Percentiles rank a stretch among this genome's conserved stretches.
Conservation (phyloP, 1,140 invertebrate species). For the Drosophila pallidifrons region DNA sequence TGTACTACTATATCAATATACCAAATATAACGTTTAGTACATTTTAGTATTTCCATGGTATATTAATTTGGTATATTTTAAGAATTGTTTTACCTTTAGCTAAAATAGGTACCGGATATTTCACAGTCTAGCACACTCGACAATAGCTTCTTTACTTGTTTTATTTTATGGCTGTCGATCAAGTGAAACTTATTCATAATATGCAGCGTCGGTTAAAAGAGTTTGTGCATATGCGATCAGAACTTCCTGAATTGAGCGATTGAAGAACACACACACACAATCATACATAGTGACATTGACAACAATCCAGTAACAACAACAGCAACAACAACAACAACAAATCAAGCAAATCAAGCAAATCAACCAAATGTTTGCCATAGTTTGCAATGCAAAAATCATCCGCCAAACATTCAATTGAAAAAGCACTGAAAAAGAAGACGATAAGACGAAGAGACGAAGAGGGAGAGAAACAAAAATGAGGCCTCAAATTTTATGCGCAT, state of each 20-base stretch:
- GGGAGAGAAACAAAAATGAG: constrained; percentile 30
- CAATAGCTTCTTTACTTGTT: too few species aligned
- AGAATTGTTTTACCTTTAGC: too few species aligned
- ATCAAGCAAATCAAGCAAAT: too few species aligned
- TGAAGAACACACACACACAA: constrained; percentile 2
- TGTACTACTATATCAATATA: too few species aligned
- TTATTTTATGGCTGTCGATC: not conserved
- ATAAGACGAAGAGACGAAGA: not conserved
- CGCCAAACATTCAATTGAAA: constrained; percentile 44
- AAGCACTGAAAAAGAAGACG: not conserved
- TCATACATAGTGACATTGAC: constrained; percentile 46
- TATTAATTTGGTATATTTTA: too few species aligned
- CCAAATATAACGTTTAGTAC: too few species aligned
- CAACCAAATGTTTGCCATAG: constrained; percentile 55
- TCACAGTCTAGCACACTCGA: too few species aligned
- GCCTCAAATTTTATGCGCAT: constrained; percentile 60
- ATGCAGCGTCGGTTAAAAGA: constrained; percentile 26
- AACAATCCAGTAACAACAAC: not conserved
- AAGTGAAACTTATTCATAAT: constrained; percentile 48
- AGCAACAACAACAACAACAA: not conserved
- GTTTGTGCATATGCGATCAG: constrained; percentile 38
- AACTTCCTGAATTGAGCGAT: constrained; percentile 55
- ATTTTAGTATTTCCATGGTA: too few species aligned
- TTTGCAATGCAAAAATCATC: constrained; percentile 53
- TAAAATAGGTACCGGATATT: too few species aligned